These are phyloP conservation scores for Eupithecia tripunctaria DNA, from an alignment of 2,888 invertebrate species.

Conservation along the genomic window DNA sequence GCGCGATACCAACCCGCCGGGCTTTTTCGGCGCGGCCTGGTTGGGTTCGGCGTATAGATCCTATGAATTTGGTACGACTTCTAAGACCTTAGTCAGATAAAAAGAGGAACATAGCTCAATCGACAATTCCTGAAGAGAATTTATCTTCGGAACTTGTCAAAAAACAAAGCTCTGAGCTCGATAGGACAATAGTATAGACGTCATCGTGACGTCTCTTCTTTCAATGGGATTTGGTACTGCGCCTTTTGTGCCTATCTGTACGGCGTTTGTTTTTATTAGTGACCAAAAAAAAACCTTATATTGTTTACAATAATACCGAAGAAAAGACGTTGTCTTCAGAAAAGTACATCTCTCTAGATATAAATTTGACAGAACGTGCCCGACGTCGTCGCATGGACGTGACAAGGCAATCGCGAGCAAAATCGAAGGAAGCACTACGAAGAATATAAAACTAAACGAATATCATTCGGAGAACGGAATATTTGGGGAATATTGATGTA, in stretches of 20 bases:
- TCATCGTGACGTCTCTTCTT: too few relatives aligned
- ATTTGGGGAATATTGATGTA: constrained; percentile 51
- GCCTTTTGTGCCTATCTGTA: too few relatives aligned
- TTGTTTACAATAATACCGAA: neutral
- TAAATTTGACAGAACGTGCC: constrained; percentile 58
- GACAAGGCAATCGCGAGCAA: constrained; percentile 67
- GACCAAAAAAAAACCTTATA: neutral
- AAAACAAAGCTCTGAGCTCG: neutral
- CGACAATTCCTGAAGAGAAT: neutral
- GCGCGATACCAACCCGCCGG: too few relatives aligned
- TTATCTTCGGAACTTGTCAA: too few relatives aligned
- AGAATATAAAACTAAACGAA: constrained; percentile 65
- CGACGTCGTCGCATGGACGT: constrained; percentile 55
- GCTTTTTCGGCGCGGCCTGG: too few relatives aligned
- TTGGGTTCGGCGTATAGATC: too few relatives aligned
- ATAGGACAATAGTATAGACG: too few relatives aligned
- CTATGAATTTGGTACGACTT: too few relatives aligned
- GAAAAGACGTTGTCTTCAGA: constrained; percentile 48
- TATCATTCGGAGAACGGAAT: constrained; percentile 48
- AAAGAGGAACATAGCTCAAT: neutral
- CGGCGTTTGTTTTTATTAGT: neutral
- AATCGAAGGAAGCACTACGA: constrained; percentile 65
- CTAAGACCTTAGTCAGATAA: too few relatives aligned
- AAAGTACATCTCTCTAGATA: constrained; percentile 47
- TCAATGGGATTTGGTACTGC: too few relatives aligned